phyloP scores from a whole-genome alignment of 2,888 invertebrate genomes.

The Neocrepidodera transversa region DNA sequence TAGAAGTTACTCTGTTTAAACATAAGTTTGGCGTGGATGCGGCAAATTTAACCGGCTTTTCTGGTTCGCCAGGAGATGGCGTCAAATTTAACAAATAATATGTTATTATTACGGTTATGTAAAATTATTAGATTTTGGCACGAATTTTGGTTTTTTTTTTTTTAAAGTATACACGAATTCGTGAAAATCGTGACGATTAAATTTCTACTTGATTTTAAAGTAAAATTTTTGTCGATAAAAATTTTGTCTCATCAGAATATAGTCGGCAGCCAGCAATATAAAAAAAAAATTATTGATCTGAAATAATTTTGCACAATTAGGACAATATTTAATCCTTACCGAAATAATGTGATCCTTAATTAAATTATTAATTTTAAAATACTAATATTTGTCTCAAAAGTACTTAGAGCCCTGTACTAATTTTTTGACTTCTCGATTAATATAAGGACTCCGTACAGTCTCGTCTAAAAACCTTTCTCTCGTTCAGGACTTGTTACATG shows the following conservation, averaged over 20 bases:
- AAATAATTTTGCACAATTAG: not conserved
- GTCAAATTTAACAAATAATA: not conserved
- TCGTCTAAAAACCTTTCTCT: conserved; percentile 17
- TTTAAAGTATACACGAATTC: not conserved
- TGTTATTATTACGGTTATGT: not conserved
- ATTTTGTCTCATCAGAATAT: no score
- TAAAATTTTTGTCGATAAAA: no score
- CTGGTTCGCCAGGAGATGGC: not conserved
- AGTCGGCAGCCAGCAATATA: no score
- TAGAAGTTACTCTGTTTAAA: conserved; percentile 23
- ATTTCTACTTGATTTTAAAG: not conserved
- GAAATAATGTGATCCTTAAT: no score
- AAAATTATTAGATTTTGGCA: not conserved
- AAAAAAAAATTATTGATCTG: no score
- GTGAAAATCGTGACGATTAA: not conserved
- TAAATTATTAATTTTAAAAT: no score
- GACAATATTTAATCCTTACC: no score
- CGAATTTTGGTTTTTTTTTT: not conserved
- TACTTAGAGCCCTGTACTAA: no score
- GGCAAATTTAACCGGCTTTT: not conserved
- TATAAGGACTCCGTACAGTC: conserved; percentile 19
- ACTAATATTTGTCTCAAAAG: no score
- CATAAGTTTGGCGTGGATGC: conserved; percentile 13
- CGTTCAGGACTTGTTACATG: conserved; percentile 24
- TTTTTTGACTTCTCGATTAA: not conserved